Evolutionary conservation across 2,113 vertebrate genomes (phyloP), one percentile per base, ranked within the genome.

Genomic region (Paradisaea rubra): DNA sequence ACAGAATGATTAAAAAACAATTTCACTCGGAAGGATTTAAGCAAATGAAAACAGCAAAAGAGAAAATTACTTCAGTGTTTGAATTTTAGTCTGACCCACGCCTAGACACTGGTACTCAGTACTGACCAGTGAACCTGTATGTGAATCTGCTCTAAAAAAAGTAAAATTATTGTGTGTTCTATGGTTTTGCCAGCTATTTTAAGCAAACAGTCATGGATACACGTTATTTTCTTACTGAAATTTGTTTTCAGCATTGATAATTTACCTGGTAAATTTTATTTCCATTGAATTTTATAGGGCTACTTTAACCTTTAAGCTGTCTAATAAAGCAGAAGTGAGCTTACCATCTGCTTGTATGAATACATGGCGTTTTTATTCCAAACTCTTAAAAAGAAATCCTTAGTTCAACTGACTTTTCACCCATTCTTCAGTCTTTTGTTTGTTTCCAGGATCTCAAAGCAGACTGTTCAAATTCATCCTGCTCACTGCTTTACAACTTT

Each of bases 11-110:
- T 73, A 57, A 80, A 90, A 70, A 70, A 54, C 22, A 39, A 86
- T 90, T 94, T 91, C 28, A 84, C 49, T 89, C 83, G 65, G 95
- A 92, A 90, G 49, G 57, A 94, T 93, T 86, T 73, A 89, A 47
- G 60, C 17, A 53, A 92, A 50, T 59, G 5, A 47, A 39, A 90
- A 70, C 2, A 86, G 5, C 1, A 2, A 78, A 73, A 17, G 28
- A 35, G 31, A 72, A 84, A 93, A 65, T 12, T 42, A 45, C 30
- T 64, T 65, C 13, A 81, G 39, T 20, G 7, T 49, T 45, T 74
- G 45, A 84, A 88, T 77, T 81, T 76, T 41, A 53, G 6, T n/a
- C 41, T 47, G 27, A 70, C 15, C 49, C 30, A 27, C 21, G 6
- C 12, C 20, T 21, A 56, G 35, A 49, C 45, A 13, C 7, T 23